phyloP scores from a whole-genome alignment of 2,888 invertebrate species.

The Orthonychiurus folsomi region DNA sequence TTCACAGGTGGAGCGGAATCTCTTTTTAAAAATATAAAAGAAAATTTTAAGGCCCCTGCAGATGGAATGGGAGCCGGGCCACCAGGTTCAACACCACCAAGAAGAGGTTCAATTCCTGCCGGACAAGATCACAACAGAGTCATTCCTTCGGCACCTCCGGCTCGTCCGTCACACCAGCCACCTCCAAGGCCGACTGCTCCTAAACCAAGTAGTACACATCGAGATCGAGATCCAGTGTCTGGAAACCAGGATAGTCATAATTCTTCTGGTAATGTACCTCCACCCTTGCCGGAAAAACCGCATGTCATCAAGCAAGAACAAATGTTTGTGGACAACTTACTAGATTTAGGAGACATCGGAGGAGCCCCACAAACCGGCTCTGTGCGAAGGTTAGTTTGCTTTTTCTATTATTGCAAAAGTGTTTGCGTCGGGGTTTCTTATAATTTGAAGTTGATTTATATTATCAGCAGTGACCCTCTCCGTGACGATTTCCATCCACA shows the following conservation, averaged over 20 bases:
- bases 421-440: too few species aligned
- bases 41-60: constrained; percentile 29
- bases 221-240: not conserved
- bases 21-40: constrained; percentile 38
- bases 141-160: constrained; percentile 11
- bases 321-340: constrained; percentile 3
- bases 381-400: too few species aligned
- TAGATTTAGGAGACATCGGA: not conserved
- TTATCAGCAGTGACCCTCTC: too few species aligned
- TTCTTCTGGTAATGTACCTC: not conserved
- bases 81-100: constrained; percentile 16
- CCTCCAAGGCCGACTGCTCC: constrained; percentile 8
- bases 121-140: not conserved
- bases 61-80: constrained; percentile 14
- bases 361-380: too few species aligned
- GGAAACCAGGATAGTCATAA: not conserved
- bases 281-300: not conserved
- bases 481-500: too few species aligned
- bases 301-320: not conserved
- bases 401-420: too few species aligned
- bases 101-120: not conserved
- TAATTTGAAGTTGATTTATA: too few species aligned
- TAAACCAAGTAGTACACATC: not conserved
- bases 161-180: not conserved
- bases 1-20: constrained; percentile 34